Percentiles rank a stretch among this genome's conserved stretches.
Evolutionary conservation across 2,113 vertebrate genomes (phyloP).

Genomic region (Ailurus styani): DNA sequence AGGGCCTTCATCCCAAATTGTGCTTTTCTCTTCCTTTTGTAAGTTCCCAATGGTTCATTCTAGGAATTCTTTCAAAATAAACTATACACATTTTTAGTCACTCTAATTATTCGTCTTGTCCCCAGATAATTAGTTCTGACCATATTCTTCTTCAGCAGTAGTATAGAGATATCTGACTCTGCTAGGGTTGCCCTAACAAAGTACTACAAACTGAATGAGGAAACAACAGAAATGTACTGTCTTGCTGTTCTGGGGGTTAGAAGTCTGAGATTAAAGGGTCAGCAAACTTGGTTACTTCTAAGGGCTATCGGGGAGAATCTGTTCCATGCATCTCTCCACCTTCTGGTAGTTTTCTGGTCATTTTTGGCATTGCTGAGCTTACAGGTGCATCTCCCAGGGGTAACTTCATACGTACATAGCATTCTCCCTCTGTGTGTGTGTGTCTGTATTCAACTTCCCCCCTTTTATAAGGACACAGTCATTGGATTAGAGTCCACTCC

Average conservation of each 20-base stretch:
- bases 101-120: neutral
- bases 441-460: neutral
- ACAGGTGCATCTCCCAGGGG: neutral
- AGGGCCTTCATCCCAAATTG: neutral
- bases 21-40: neutral
- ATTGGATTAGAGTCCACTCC: neutral
- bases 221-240: neutral
- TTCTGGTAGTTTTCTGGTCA: neutral
- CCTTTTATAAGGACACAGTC: neutral
- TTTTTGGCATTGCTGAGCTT: neutral
- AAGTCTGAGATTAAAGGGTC: neutral
- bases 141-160: neutral
- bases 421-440: neutral
- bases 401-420: neutral
- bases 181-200: neutral
- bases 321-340: neutral
- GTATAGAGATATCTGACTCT: neutral
- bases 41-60: neutral
- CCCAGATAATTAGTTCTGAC: neutral
- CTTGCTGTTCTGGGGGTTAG: neutral
- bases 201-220: neutral
- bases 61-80: constrained; percentile 16
- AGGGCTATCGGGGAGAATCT: neutral
- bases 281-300: neutral
- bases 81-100: neutral